Conservation (phyloP, 92 coral and sea anemone species). For the Anthopleura xanthogrammica region DNA sequence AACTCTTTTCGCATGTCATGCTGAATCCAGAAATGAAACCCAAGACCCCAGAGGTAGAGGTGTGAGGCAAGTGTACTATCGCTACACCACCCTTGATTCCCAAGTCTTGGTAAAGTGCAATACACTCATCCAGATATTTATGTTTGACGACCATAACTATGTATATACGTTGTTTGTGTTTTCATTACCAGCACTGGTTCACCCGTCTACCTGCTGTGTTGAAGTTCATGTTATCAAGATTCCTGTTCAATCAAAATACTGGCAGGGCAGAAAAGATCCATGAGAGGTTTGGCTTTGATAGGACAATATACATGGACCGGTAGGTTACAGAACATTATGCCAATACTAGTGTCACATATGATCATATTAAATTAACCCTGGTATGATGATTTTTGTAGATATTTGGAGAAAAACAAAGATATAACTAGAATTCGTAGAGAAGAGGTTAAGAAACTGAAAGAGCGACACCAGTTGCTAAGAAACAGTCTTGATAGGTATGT, state of each 20-base stretch:
- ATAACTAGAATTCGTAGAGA: constrained; percentile 61
- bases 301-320: constrained; percentile 86
- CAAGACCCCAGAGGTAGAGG: too few species aligned
- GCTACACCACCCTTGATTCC: too few species aligned
- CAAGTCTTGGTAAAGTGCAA: too few species aligned
- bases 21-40: not conserved
- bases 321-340: constrained; percentile 14
- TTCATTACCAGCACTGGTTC: constrained; percentile 74
- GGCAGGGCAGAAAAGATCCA: constrained; percentile 90
- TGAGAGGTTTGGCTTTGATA: constrained; percentile 71
- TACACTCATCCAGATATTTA: too few species aligned
- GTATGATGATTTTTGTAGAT: constrained; percentile 29
- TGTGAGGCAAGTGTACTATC: too few species aligned
- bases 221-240: constrained; percentile 83
- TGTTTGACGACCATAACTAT: too few species aligned
- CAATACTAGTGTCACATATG: not conserved
- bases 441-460: constrained; percentile 78
- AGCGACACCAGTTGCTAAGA: constrained; percentile 58
- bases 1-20: too few species aligned
- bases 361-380: not conserved
- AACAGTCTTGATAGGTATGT: constrained; percentile 70
- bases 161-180: not conserved
- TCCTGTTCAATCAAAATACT: constrained; percentile 74
- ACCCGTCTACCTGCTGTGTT: constrained; percentile 87
- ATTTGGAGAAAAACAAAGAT: constrained; percentile 80